Evolutionary conservation across 2,113 vertebrate species (phyloP).

Genomic region (Cynopterus brachyotis): DNA sequence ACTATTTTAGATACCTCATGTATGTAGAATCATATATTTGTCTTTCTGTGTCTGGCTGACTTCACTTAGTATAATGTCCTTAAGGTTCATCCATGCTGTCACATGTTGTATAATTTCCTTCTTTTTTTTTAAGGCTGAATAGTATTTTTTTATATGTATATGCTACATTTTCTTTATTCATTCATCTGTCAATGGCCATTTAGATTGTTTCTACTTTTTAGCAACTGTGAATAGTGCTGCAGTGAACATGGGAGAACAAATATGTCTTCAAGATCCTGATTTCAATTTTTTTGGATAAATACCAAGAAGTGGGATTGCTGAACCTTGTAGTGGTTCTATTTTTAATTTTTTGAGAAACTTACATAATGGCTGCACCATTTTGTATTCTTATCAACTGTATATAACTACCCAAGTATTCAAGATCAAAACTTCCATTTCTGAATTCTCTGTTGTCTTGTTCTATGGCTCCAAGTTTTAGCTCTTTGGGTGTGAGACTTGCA

Average conservation of each 20-base stretch:
- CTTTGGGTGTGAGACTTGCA: background rate
- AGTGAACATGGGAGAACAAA: background rate
- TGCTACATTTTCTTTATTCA: background rate
- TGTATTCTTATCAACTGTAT: background rate
- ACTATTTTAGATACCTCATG: background rate
- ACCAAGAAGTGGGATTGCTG: background rate
- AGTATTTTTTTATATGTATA: background rate
- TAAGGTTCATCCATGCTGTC: background rate
- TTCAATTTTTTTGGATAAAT: background rate
- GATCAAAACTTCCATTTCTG: background rate
- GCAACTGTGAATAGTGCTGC: background rate
- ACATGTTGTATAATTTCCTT: background rate
- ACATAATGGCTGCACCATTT: background rate
- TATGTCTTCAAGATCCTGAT: background rate
- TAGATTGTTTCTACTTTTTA: background rate
- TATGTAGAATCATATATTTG: background rate
- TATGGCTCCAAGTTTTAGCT: background rate
- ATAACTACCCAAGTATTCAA: background rate
- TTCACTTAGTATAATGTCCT: background rate
- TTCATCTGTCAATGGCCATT: background rate
- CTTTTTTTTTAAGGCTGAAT: background rate
- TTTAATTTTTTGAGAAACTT: background rate
- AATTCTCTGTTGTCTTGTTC: background rate
- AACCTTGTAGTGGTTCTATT: background rate
- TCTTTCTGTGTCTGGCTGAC: background rate